phyloP scores from a whole-genome alignment of 2,888 invertebrate genomes.

The Aplocera efformata region DNA sequence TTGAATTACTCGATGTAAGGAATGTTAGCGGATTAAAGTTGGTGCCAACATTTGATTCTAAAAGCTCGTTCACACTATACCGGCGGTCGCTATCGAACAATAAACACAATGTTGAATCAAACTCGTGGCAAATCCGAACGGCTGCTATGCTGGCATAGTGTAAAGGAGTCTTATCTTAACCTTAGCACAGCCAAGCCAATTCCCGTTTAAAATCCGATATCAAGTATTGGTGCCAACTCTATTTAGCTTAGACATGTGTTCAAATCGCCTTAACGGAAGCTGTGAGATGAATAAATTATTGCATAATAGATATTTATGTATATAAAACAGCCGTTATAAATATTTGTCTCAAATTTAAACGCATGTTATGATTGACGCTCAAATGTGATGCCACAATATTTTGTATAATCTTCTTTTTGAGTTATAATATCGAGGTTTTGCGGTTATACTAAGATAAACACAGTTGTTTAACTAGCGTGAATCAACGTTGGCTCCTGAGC shows the following conservation, averaged over 20 bases:
- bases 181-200: slow-evolving; percentile 4
- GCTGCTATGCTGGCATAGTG: too few relatives aligned
- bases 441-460: too few relatives aligned
- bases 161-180: too few relatives aligned
- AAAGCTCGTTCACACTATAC: not conserved
- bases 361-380: slow-evolving; percentile 15
- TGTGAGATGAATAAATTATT: slow-evolving; percentile 68
- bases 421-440: too few relatives aligned
- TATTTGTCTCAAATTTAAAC: slow-evolving; percentile 6
- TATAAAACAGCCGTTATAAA: slow-evolving; percentile 7
- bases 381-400: slow-evolving; percentile 24
- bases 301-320: slow-evolving; percentile 20
- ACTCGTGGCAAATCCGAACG: too few relatives aligned
- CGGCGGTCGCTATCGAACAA: too few relatives aligned
- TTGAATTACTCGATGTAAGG: slow-evolving; percentile 22
- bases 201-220: slow-evolving; percentile 3
- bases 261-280: slow-evolving; percentile 72
- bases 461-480: too few relatives aligned
- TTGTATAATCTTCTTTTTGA: not conserved
- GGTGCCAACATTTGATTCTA: slow-evolving; percentile 8
- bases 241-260: slow-evolving; percentile 51
- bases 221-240: slow-evolving; percentile 15
- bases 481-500: too few relatives aligned
- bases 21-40: slow-evolving; percentile 16
- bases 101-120: too few relatives aligned